Evolutionary conservation across 2,888 invertebrate genomes (phyloP).

Genomic region (Oxycera nigricornis): DNA sequence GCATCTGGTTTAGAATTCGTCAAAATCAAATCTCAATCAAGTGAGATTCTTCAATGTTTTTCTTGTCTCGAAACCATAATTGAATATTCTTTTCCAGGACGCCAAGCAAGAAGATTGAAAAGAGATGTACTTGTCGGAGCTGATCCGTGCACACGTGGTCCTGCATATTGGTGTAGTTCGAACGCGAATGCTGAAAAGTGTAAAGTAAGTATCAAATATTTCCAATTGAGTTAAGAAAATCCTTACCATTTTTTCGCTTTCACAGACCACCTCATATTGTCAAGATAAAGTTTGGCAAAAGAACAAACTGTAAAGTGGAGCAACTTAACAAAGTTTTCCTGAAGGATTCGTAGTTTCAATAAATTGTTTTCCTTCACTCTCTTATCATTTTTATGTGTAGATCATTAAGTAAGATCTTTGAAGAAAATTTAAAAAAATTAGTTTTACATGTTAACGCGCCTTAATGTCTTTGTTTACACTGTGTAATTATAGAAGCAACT

Average conservation of each 20-base stretch:
- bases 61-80: background rate
- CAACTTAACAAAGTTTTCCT: background rate
- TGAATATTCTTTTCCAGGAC: background rate
- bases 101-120: background rate
- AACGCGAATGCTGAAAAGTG: slow-evolving; percentile 62
- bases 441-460: slow-evolving; percentile 7
- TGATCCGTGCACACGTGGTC: slow-evolving; percentile 74
- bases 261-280: slow-evolving; percentile 60
- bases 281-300: slow-evolving; percentile 56
- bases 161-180: slow-evolving; percentile 76
- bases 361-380: background rate
- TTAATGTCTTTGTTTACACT: slow-evolving; percentile 15
- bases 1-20: slow-evolving; percentile 55
- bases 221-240: slow-evolving; percentile 7
- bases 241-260: slow-evolving; percentile 41
- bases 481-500: background rate
- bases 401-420: slow-evolving; percentile 13
- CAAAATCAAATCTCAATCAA: slow-evolving; percentile 16
- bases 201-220: slow-evolving; percentile 54
- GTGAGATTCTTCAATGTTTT: background rate
- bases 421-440: background rate
- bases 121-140: slow-evolving; percentile 61
- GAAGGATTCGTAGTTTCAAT: background rate
- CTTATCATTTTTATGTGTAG: slow-evolving; percentile 6
- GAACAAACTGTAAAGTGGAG: slow-evolving; percentile 13